Evolutionary conservation across 2,113 vertebrate species (phyloP).

Genomic region (Antigone vipio): DNA sequence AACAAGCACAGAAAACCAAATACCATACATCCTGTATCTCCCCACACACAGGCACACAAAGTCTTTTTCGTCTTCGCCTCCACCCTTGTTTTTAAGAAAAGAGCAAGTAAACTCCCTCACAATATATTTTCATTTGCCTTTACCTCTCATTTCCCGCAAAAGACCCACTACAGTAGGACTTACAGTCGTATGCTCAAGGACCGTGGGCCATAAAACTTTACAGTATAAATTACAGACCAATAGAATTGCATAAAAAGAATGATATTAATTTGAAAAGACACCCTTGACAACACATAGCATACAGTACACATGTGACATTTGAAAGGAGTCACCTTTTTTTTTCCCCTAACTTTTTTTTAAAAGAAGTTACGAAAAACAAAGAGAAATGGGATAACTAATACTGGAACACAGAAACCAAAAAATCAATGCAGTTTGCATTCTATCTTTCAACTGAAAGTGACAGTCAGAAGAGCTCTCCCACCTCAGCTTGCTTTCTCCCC

Average conservation of each 20-base stretch:
- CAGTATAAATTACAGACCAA: not conserved
- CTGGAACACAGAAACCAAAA: not conserved
- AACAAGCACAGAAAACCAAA: not conserved
- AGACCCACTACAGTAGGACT: not conserved
- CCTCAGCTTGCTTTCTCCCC: not conserved
- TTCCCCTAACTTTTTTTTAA: accelerated
- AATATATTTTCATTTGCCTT: not conserved
- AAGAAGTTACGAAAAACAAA: not conserved
- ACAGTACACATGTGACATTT: not conserved
- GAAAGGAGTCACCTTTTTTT: not conserved
- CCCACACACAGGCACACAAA: not conserved
- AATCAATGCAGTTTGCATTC: not conserved
- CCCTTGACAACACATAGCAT: not conserved
- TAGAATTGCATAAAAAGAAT: not conserved
- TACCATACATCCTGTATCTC: not conserved
- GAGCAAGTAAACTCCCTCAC: not conserved
- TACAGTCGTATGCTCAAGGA: not conserved
- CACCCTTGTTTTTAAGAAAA: not conserved
- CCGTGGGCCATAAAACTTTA: not conserved
- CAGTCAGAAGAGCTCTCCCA: not conserved
- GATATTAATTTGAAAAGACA: not conserved
- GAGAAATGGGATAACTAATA: not conserved
- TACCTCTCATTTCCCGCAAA: not conserved
- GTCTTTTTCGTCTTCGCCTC: not conserved
- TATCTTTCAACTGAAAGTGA: not conserved